phyloP scores from a whole-genome alignment of 2,113 vertebrate species.

The Sula dactylatra region DNA sequence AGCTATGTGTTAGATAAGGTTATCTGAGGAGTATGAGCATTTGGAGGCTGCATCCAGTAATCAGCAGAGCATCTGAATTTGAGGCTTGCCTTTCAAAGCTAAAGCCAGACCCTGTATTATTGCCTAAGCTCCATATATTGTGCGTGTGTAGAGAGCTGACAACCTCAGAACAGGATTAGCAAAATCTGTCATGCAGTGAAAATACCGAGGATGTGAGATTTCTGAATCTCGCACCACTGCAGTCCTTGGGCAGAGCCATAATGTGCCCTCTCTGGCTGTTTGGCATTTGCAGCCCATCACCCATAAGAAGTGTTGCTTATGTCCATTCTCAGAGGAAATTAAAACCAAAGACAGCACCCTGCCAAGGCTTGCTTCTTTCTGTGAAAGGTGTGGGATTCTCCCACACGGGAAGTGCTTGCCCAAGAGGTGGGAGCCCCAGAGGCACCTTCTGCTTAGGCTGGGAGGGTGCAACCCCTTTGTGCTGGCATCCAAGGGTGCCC shows the following conservation, averaged over 20 bases:
- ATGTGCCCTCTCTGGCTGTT: not conserved
- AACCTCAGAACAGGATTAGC: not conserved
- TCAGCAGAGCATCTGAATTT: not conserved
- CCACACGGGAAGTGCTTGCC: rapidly evolving
- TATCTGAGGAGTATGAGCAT: not conserved
- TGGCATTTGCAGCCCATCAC: rapidly evolving
- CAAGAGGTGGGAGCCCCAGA: not conserved
- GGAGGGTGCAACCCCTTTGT: rapidly evolving
- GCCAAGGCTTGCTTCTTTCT: not conserved
- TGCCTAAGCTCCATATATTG: not conserved
- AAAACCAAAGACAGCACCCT: not conserved
- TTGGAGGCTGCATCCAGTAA: not conserved
- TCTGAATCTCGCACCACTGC: rapidly evolving
- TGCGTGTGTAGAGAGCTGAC: not conserved
- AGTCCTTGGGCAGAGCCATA: not conserved
- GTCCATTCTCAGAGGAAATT: not conserved
- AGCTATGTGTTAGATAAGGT: rapidly evolving
- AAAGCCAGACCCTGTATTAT: not conserved
- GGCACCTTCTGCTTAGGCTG: not conserved
- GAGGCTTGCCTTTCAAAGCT: not conserved
- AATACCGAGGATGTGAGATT: not conserved
- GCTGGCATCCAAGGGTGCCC: rapidly evolving
- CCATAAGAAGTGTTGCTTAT: rapidly evolving
- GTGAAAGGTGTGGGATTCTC: not conserved
- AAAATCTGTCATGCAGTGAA: not conserved